Base-by-base conservation (phyloP, 2,888 invertebrate genomes). In the Plebejus melissa region DNA sequence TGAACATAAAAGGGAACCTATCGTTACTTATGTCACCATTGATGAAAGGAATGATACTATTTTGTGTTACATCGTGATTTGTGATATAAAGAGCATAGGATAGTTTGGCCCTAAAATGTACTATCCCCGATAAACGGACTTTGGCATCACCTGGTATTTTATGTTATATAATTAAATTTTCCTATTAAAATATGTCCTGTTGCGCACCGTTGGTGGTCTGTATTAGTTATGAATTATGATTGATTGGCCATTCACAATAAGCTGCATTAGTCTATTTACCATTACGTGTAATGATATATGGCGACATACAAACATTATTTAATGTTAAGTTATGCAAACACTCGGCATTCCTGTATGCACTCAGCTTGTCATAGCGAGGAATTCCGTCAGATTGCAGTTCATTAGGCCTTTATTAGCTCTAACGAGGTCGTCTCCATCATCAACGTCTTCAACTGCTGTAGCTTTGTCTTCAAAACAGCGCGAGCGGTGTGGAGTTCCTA, bases 301-400 rank as follows among this genome's bases (percentile, higher is more conserved):
- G 70, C 70, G 70, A 70, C 70, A 41, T 16, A 58, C 13, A 4
- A 41, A 70, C 70, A 65, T 65, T 65, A 65, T 65, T 65, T 65
- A 32, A 65, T 65, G 65, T 65, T 65, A 65, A 70, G 41, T 70
- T 70, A 70, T 70, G 70, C 70, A 41, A 70, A 65, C 65, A 22
- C 28, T 7, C 32, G 32, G 41, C 41, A 41, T 70, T 70, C 41
- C 70, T 41, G 70, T 70, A 41, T 70, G 22, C 70, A 70, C 70
- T 41, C 22, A 41, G 41, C 70, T 70, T 70, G 70, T 70, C 70
- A 70, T 70, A 70, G 16, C 41, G n/a, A 41, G 41, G 41, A 70
- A 65, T 65, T 32, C 70, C 70, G 70, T 41, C 70, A 70, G 22
- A 70, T 70, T 70, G 41, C 70, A 16, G 70, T 70, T 70, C 70